phyloP scores from a whole-genome alignment of 2,797 vertebrate genomes.

The Rhincodon typus region DNA sequence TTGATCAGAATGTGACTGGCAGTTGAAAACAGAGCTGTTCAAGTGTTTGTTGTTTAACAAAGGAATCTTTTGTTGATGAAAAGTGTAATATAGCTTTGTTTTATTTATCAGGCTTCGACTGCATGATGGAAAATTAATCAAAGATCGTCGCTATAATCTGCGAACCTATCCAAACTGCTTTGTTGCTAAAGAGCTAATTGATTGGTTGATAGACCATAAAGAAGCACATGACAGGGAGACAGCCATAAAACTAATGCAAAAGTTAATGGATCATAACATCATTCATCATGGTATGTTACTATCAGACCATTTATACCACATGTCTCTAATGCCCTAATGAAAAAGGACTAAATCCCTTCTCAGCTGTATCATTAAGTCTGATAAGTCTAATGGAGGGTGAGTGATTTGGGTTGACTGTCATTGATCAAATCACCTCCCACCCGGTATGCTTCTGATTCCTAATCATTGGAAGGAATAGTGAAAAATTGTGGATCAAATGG shows the following conservation, averaged over 20 bases:
- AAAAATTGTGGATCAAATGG: not conserved
- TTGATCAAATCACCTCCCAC: not conserved
- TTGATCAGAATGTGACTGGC: not conserved
- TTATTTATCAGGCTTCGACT: constrained; percentile 61
- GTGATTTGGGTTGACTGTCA: not conserved
- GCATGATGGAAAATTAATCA: constrained; percentile 76
- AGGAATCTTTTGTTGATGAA: not conserved
- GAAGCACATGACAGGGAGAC: constrained; percentile 68
- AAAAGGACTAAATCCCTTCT: constrained; percentile 40
- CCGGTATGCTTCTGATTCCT: not conserved
- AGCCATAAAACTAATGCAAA: constrained; percentile 71
- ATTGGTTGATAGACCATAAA: constrained; percentile 74
- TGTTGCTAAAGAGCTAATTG: constrained; percentile 71
- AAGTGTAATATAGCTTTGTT: not conserved
- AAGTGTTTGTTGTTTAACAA: not conserved
- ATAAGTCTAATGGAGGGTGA: constrained; percentile 12
- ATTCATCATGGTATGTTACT: constrained; percentile 70
- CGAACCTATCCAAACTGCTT: constrained; percentile 80
- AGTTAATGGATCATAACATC: constrained; percentile 76
- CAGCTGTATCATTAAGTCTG: not conserved
- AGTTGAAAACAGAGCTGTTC: not conserved
- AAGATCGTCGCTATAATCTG: constrained; percentile 70
- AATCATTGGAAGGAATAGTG: not conserved
- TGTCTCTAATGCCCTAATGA: not conserved
- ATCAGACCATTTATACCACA: constrained; percentile 6